Conservation (phyloP, 2,888 invertebrate genomes). For the Diplolepis rosae region DNA sequence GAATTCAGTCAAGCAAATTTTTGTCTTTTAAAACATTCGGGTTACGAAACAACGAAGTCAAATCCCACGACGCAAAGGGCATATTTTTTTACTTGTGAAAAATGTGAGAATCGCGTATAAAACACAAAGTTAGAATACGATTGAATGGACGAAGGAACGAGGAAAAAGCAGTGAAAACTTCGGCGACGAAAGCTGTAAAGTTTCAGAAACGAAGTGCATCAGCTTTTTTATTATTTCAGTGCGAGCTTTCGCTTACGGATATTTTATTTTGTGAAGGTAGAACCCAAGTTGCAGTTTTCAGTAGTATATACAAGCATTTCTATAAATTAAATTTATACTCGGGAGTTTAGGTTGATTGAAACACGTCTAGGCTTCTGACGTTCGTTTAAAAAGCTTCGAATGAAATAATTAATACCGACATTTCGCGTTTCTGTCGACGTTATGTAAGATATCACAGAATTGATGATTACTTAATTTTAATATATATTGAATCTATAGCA, state of each 20-base stretch:
- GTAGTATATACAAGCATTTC: neutral
- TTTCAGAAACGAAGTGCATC: neutral
- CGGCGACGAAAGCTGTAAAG: conserved; percentile 12
- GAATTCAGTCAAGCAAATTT: too few relatives aligned
- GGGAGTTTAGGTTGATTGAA: neutral
- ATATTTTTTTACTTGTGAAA: conserved; percentile 1
- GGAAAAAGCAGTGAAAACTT: conserved; percentile 17
- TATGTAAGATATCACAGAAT: neutral
- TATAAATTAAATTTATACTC: neutral
- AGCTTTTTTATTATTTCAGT: conserved; percentile 6
- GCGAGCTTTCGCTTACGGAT: neutral
- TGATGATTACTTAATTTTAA: neutral
- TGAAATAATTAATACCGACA: neutral
- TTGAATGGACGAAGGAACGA: neutral
- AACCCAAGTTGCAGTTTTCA: neutral
- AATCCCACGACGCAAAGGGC: neutral
- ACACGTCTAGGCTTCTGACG: neutral
- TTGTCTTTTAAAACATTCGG: too few relatives aligned
- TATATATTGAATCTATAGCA: neutral
- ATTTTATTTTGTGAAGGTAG: conserved; percentile 5
- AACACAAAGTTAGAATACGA: neutral
- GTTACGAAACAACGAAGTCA: conserved; percentile 1
- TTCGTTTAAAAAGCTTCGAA: neutral
- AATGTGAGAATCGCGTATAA: neutral
- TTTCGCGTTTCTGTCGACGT: neutral